Percentiles rank a stretch among this genome's conserved stretches.
Conservation (phyloP, 35 echinoderm and acorn worm species). For the Heliocidaris tuberculata region DNA sequence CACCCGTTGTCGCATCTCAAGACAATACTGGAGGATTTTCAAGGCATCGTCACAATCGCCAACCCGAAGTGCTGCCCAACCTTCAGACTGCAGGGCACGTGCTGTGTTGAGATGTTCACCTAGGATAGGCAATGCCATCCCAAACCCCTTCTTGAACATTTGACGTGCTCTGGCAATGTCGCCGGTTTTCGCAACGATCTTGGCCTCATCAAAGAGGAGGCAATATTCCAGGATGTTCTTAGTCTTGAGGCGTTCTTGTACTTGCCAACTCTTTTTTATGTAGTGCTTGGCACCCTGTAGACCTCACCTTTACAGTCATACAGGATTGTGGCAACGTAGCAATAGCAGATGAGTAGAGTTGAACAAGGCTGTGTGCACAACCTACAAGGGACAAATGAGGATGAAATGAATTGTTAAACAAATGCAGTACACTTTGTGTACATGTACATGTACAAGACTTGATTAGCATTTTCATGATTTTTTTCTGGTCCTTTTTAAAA, state of each 20-base stretch:
- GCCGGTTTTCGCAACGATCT: neutral
- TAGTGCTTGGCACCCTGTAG: neutral
- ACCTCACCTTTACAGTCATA: neutral
- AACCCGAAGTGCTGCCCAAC: neutral
- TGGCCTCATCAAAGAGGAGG: constrained; percentile 5
- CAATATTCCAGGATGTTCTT: constrained; percentile 1
- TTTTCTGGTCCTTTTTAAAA: too few species aligned
- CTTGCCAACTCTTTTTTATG: neutral
- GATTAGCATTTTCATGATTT: too few species aligned
- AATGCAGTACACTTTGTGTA: too few species aligned
- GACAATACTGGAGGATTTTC: constrained; percentile 9
- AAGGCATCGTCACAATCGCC: neutral
- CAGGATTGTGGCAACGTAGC: neutral
- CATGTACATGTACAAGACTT: too few species aligned
- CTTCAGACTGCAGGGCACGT: constrained; percentile 25
- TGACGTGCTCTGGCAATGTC: neutral
- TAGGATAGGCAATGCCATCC: neutral
- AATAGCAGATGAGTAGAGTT: constrained; percentile 7
- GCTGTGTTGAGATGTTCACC: constrained; percentile 32
- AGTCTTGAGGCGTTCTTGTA: constrained; percentile 16
- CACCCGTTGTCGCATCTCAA: constrained; percentile 6
- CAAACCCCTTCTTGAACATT: neutral
- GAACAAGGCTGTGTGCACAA: constrained; percentile 11
- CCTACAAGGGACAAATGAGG: neutral
- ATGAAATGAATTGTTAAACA: neutral